phyloP scores from a whole-genome alignment of 2,888 invertebrate species.

The Oxycera nigricornis region DNA sequence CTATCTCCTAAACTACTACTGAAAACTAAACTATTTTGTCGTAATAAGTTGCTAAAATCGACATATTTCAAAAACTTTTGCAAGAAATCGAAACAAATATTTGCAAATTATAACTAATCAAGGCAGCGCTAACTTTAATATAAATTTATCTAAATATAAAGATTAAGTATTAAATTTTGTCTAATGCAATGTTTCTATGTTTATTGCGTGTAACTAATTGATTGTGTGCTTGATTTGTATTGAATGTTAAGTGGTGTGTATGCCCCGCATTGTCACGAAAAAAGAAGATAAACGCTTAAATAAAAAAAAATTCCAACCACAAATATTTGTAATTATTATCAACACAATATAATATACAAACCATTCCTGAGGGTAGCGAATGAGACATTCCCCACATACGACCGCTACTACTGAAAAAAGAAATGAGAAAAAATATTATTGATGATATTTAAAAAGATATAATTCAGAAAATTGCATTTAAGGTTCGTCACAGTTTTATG shows the following conservation, averaged over 20 bases:
- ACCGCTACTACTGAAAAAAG: slow-evolving; percentile 57
- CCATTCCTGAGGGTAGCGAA: slow-evolving; percentile 63
- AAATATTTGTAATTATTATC: neutral
- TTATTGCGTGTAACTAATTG: no score
- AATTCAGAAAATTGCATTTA: no score
- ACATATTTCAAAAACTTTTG: no score
- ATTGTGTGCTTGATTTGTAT: neutral
- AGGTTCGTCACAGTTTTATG: no score
- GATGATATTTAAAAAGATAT: no score
- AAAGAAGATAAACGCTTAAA: slow-evolving; percentile 13
- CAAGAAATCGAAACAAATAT: no score
- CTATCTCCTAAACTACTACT: no score
- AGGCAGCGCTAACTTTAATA: neutral
- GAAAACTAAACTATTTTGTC: no score
- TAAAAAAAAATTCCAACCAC: neutral
- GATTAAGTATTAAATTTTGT: neutral
- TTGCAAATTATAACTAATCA: no score
- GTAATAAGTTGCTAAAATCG: no score
- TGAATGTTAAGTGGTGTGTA: slow-evolving; percentile 17
- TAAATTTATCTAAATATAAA: no score
- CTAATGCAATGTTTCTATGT: no score
- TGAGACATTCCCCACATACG: slow-evolving; percentile 63
- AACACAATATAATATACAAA: slow-evolving; percentile 53
- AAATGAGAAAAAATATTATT: slow-evolving; percentile 32
- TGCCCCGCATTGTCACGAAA: slow-evolving; percentile 42